These are phyloP conservation scores for Ephialtes manifestator DNA, from an alignment of 2,888 invertebrate species.

Conservation along the genomic window DNA sequence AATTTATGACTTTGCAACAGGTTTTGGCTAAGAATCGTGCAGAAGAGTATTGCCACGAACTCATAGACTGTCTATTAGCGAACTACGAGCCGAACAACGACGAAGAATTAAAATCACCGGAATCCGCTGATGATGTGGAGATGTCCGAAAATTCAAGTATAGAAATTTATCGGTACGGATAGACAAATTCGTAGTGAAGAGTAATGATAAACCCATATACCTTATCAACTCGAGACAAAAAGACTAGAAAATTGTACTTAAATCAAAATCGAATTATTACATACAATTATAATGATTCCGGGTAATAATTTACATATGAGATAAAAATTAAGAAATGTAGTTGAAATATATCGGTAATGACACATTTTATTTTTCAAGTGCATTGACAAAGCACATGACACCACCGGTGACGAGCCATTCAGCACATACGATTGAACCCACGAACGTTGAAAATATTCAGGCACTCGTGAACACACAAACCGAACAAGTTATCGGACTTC, in stretches of 20 bases:
- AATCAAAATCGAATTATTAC: too few relatives aligned
- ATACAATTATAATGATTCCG: too few relatives aligned
- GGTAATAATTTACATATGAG: too few relatives aligned
- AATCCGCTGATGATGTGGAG: constrained; percentile 85
- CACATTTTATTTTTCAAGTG: constrained; percentile 86
- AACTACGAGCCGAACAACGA: constrained; percentile 89
- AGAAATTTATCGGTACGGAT: constrained; percentile 90
- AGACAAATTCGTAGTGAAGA: background rate
- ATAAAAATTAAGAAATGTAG: background rate
- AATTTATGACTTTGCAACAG: constrained; percentile 81
- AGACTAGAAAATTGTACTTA: background rate
- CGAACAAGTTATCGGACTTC: constrained; percentile 89
- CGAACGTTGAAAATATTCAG: constrained; percentile 88
- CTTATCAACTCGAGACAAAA: background rate
- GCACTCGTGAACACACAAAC: constrained; percentile 90
- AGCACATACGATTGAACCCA: constrained; percentile 86
- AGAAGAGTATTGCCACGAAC: constrained; percentile 90
- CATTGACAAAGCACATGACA: constrained; percentile 91
- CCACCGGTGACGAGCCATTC: constrained; percentile 87
- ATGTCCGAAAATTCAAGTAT: constrained; percentile 90
- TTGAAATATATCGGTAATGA: background rate
- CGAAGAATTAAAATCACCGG: constrained; percentile 84
- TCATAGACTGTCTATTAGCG: constrained; percentile 90
- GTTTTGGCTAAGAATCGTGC: constrained; percentile 90
- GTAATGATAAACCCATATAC: background rate